phyloP scores from a whole-genome alignment of 1,140 invertebrate species.

The Chelonus insularis region DNA sequence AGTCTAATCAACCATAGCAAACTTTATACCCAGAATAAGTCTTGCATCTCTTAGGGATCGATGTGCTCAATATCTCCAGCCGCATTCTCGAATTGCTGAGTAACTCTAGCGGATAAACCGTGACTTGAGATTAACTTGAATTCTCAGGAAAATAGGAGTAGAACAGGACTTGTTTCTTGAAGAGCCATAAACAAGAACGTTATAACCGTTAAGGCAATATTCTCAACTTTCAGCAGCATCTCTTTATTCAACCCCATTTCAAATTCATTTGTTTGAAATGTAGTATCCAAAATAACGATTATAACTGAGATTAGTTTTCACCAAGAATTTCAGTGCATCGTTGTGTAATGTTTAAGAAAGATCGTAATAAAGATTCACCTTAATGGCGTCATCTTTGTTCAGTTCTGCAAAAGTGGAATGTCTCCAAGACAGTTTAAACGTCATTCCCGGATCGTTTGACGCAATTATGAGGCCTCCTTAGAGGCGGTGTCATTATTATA shows the following conservation, averaged over 20 bases:
- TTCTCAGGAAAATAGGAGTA: not conserved
- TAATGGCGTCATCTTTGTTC: not conserved
- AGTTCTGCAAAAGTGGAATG: not conserved
- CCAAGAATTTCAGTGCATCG: too few species aligned
- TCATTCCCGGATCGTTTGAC: not conserved
- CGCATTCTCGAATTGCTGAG: conserved; percentile 25
- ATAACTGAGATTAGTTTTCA: not conserved
- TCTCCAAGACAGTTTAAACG: not conserved
- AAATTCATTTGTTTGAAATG: not conserved
- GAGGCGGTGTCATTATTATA: not conserved
- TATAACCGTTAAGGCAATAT: not conserved
- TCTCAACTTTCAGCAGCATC: not conserved
- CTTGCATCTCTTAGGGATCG: not conserved
- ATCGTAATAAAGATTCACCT: too few species aligned
- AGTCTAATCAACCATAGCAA: conserved; percentile 2
- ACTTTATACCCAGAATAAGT: not conserved
- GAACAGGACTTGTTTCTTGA: not conserved
- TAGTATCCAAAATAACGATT: not conserved
- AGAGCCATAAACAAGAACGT: not conserved
- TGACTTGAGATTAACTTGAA: conserved; percentile 36
- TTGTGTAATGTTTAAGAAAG: not conserved
- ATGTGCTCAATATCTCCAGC: not conserved
- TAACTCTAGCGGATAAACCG: conserved; percentile 31
- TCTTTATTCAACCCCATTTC: not conserved
- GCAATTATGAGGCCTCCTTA: not conserved